Conservation (phyloP, 1,140 invertebrate species). For the Lordiphosa collinella region DNA sequence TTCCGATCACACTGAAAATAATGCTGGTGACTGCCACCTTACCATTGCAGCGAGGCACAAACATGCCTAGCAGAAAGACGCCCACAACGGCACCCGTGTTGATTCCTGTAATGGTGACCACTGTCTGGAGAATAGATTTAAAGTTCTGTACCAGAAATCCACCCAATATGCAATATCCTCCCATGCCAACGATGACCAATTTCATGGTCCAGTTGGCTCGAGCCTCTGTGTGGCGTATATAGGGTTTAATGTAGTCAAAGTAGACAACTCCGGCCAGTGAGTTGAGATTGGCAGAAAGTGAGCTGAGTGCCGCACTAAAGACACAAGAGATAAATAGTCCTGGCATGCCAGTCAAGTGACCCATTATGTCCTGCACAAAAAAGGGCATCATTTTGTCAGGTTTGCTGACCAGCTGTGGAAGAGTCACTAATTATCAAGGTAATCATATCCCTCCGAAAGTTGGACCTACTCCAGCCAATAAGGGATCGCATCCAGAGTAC, state of each 20-base stretch:
- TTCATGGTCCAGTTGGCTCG: slow-evolving; percentile 84
- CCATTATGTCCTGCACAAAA: slow-evolving; percentile 84
- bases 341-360: slow-evolving; percentile 82
- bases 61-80: slow-evolving; percentile 87
- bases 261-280: slow-evolving; percentile 88
- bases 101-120: slow-evolving; percentile 82
- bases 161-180: slow-evolving; percentile 82
- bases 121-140: slow-evolving; percentile 83
- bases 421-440: neutral
- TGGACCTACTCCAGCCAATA: slow-evolving; percentile 81
- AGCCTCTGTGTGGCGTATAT: slow-evolving; percentile 81
- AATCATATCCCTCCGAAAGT: neutral
- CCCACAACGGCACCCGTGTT: slow-evolving; percentile 86
- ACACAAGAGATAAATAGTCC: slow-evolving; percentile 86
- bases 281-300: slow-evolving; percentile 86
- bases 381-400: slow-evolving; percentile 82
- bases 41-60: slow-evolving; percentile 84
- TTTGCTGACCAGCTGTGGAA: slow-evolving; percentile 71
- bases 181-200: slow-evolving; percentile 82
- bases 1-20: slow-evolving; percentile 83
- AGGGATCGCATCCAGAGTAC: slow-evolving; percentile 87
- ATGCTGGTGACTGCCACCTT: slow-evolving; percentile 86
- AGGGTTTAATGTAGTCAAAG: slow-evolving; percentile 86
- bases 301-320: slow-evolving; percentile 86
- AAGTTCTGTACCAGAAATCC: slow-evolving; percentile 85